Evolutionary conservation across 1,140 invertebrate species (phyloP).

Genomic region (Musca domestica): DNA sequence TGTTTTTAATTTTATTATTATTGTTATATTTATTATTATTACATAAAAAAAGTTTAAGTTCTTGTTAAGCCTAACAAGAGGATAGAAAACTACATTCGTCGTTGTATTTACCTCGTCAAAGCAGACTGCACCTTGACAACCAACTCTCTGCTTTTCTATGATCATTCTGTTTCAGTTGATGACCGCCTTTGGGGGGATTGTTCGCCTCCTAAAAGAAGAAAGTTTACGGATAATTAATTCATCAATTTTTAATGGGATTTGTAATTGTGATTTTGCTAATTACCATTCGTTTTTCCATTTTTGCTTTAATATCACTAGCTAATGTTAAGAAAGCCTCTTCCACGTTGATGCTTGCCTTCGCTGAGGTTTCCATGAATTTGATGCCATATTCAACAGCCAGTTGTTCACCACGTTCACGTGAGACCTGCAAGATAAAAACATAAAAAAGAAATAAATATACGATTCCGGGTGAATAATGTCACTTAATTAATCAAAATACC

Average conservation of each 20-base stretch:
- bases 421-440: constrained; percentile 59
- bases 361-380: constrained; percentile 91
- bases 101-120: constrained; percentile 62
- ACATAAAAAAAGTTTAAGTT: constrained; percentile 21
- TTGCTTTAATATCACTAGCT: constrained; percentile 90
- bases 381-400: constrained; percentile 88
- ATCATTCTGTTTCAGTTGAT: constrained; percentile 67
- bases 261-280: constrained; percentile 42
- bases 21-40: constrained; percentile 18
- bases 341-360: constrained; percentile 87
- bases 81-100: constrained; percentile 50
- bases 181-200: constrained; percentile 74
- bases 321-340: constrained; percentile 90
- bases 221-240: neutral
- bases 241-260: constrained; percentile 23
- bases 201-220: constrained; percentile 66
- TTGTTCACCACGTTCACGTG: constrained; percentile 70
- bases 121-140: constrained; percentile 70
- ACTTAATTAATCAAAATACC: too few relatives aligned
- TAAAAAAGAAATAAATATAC: too few relatives aligned
- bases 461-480: too few relatives aligned
- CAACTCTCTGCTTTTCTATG: constrained; percentile 71
- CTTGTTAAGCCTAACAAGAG: constrained; percentile 42
- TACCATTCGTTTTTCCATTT: constrained; percentile 95
- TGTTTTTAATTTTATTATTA: constrained; percentile 5